These are phyloP conservation scores for Coptodon bakossiorum DNA, from an alignment of 2,113 vertebrate species.

Conservation along the genomic window DNA sequence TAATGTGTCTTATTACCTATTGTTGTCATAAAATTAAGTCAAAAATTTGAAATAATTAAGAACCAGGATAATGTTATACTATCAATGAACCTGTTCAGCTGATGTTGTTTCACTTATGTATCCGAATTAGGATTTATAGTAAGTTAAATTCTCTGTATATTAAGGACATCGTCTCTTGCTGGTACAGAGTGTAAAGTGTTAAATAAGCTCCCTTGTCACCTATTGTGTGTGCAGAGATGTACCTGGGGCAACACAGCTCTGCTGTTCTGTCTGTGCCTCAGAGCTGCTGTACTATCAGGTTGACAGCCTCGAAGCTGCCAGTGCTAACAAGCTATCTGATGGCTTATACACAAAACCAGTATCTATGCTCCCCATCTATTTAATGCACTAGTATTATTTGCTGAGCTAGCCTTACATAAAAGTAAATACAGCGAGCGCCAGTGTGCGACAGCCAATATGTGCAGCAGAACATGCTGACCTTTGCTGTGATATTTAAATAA, in stretches of 20 bases:
- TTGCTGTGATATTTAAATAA: not conserved
- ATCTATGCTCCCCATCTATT: not conserved
- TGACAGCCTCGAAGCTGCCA: not conserved
- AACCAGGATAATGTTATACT: not conserved
- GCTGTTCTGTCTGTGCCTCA: not conserved
- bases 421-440: not conserved
- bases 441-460: not conserved
- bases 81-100: not conserved
- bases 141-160: not conserved
- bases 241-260: not conserved
- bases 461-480: not conserved
- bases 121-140: rapidly evolving
- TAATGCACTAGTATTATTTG: not conserved
- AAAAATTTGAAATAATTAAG: not conserved
- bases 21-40: not conserved
- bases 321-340: not conserved
- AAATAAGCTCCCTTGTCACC: not conserved
- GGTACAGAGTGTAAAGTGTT: not conserved
- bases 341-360: not conserved
- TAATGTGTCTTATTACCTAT: not conserved
- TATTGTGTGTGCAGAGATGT: not conserved
- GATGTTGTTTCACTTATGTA: not conserved
- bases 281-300: not conserved
- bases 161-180: not conserved
- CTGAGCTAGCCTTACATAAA: not conserved